Conservation (phyloP, 2,113 vertebrate species). For the Gallinago jamesoni region DNA sequence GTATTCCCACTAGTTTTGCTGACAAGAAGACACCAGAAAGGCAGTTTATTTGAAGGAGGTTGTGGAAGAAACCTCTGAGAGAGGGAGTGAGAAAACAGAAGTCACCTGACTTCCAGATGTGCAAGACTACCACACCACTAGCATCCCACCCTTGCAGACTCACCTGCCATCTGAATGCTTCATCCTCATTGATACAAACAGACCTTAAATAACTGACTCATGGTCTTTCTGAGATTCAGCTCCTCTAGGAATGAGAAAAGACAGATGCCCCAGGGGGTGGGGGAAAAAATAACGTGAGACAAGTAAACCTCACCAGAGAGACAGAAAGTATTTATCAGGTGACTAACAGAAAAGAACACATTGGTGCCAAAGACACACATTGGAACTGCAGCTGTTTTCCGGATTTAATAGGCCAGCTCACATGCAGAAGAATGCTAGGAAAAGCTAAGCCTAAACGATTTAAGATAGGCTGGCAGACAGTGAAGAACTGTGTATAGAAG, state of each 20-base stretch:
- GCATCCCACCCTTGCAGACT: neutral
- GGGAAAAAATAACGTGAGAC: neutral
- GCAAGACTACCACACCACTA: neutral
- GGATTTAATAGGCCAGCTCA: neutral
- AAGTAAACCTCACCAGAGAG: neutral
- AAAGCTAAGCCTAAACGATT: neutral
- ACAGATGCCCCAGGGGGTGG: neutral
- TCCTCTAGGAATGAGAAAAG: neutral
- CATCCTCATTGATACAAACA: neutral
- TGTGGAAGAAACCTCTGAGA: neutral
- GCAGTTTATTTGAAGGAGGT: neutral
- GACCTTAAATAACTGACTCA: neutral
- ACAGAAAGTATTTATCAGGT: neutral
- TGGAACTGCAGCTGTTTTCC: neutral
- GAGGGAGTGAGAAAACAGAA: neutral
- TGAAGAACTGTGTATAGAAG: neutral
- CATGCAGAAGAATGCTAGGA: neutral
- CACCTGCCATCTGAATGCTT: neutral
- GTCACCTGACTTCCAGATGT: neutral
- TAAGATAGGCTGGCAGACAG: neutral
- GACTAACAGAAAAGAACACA: neutral
- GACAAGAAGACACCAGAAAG: neutral
- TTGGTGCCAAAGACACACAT: neutral
- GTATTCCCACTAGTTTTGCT: neutral
- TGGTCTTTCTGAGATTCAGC: neutral